A percentile compares a stretch with the other conserved stretches of the same genome.
Conservation (phyloP, 1,140 invertebrate species). For the Drosophila mauritiana region DNA sequence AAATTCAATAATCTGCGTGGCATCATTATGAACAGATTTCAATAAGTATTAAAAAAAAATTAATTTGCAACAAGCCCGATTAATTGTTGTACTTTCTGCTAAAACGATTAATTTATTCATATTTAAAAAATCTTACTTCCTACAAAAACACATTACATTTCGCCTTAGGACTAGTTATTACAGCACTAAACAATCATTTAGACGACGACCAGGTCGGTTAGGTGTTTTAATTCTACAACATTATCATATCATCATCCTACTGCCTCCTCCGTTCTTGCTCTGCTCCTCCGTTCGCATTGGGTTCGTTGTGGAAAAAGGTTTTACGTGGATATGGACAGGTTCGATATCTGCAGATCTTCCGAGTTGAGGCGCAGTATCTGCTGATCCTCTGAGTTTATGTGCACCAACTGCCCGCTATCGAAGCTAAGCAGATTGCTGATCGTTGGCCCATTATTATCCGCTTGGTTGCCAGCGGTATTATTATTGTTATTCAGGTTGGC, state of each 20-base stretch:
- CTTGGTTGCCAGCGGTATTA: slow-evolving; percentile 47
- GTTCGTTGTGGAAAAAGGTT: slow-evolving; percentile 25
- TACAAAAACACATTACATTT: slow-evolving; percentile 73
- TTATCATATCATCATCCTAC: slow-evolving; percentile 6
- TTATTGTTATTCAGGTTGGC: slow-evolving; percentile 42
- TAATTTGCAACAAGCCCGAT: not conserved
- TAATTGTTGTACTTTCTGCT: slow-evolving; percentile 30
- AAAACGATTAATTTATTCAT: slow-evolving; percentile 75
- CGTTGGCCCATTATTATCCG: slow-evolving; percentile 76
- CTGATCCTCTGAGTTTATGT: slow-evolving; percentile 85
- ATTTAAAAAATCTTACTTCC: slow-evolving; percentile 52
- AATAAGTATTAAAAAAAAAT: too few species aligned
- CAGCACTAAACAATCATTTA: slow-evolving; percentile 57
- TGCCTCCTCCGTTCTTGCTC: not conserved
- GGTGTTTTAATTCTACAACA: slow-evolving; percentile 26
- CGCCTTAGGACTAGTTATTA: slow-evolving; percentile 45
- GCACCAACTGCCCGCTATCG: slow-evolving; percentile 85
- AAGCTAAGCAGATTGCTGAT: slow-evolving; percentile 84
- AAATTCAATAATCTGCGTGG: too few species aligned
- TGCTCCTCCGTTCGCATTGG: not conserved
- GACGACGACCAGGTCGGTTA: slow-evolving; percentile 51
- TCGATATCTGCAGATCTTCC: slow-evolving; percentile 83
- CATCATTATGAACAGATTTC: not conserved
- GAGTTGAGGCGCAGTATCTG: slow-evolving; percentile 85
- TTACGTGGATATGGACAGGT: slow-evolving; percentile 83